Evolutionary conservation across 2,888 invertebrate species (phyloP).

Genomic region (Sipha maydis): DNA sequence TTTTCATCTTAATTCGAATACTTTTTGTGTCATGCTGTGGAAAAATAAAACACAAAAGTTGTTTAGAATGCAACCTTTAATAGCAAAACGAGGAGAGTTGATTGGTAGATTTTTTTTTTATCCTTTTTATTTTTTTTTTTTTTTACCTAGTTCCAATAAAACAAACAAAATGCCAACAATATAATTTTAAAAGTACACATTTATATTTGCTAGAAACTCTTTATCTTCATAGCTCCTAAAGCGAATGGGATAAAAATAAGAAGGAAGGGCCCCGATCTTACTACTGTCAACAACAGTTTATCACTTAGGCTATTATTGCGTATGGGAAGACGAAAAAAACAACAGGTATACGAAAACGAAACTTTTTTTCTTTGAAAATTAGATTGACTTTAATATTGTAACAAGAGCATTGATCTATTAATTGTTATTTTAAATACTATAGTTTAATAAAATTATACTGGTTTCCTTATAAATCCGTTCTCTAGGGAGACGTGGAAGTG

Average conservation of each 20-base stretch:
- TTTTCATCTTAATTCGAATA: conserved; percentile 42
- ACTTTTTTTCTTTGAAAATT: neutral
- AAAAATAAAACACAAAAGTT: conserved; percentile 25
- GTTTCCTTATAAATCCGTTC: neutral
- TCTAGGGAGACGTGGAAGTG: neutral
- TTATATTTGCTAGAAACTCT: conserved; percentile 44
- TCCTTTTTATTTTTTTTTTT: neutral
- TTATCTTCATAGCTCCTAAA: conserved; percentile 46
- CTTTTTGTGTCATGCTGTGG: conserved; percentile 13
- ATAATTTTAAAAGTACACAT: conserved; percentile 52
- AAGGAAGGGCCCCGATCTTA: neutral
- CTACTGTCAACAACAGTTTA: conserved; percentile 26
- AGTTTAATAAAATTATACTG: conserved; percentile 12
- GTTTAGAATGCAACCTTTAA: conserved; percentile 37
- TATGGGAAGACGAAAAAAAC: neutral
- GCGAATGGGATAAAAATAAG: conserved; percentile 28
- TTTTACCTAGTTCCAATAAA: conserved; percentile 41
- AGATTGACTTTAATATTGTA: neutral
- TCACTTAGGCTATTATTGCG: neutral
- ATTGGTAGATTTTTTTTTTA: neutral
- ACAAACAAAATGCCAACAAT: conserved; percentile 53
- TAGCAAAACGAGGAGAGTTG: neutral
- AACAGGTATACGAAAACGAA: neutral
- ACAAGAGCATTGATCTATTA: neutral
- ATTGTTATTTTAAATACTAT: neutral